Evolutionary conservation across 2,113 vertebrate genomes (phyloP).

Genomic region (Platysteira castanea): DNA sequence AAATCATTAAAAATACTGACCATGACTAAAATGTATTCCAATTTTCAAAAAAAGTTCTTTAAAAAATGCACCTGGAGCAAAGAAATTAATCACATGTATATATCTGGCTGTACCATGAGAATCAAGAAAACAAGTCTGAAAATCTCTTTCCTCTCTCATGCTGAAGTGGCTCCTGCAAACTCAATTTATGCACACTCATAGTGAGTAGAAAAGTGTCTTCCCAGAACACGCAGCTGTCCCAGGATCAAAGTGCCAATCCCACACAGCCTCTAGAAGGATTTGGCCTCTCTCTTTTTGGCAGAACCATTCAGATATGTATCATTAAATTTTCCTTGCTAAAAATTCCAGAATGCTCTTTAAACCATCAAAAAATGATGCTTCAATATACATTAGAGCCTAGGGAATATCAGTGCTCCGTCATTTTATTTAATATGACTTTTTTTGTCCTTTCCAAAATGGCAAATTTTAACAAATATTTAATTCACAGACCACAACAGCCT

Average conservation of each 20-base stretch:
- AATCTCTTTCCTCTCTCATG: not conserved
- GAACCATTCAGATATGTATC: not conserved
- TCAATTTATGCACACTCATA: fast-evolving
- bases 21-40: not conserved
- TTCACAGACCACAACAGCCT: not conserved
- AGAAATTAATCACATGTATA: not conserved
- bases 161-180: not conserved
- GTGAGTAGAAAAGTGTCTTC: not conserved
- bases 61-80: not conserved
- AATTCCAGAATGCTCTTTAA: not conserved
- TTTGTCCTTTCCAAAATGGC: not conserved
- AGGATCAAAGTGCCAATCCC: not conserved
- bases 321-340: not conserved
- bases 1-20: not conserved
- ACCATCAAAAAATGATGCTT: not conserved
- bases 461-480: not conserved
- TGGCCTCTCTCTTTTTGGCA: not conserved
- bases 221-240: fast-evolving
- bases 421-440: not conserved
- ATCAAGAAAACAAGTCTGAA: not conserved
- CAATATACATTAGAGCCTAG: not conserved
- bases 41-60: not conserved
- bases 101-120: not conserved
- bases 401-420: not conserved
- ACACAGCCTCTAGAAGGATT: not conserved